A percentile compares a stretch with the other conserved stretches of the same genome.
phyloP scores from a whole-genome alignment of 2,113 vertebrate species.

The Ploceus nigricollis region DNA sequence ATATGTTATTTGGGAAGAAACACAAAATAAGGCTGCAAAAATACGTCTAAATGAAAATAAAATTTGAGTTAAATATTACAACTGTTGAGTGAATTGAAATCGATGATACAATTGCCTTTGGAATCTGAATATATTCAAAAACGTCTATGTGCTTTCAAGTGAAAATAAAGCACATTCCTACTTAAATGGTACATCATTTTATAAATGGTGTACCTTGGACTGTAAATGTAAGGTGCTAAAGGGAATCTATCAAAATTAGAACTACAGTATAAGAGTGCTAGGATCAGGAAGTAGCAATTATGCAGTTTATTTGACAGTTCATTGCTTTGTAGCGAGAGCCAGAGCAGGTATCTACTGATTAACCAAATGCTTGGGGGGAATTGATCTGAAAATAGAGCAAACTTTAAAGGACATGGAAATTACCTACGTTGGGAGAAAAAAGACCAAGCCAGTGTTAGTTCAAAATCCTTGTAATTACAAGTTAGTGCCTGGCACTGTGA shows the following conservation, averaged over 20 bases:
- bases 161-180: background rate
- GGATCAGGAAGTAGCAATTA: background rate
- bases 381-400: background rate
- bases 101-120: background rate
- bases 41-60: background rate
- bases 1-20: background rate
- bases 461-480: background rate
- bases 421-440: background rate
- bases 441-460: background rate
- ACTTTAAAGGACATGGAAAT: background rate
- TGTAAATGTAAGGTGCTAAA: background rate
- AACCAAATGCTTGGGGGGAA: background rate
- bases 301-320: background rate
- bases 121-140: background rate
- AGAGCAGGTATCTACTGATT: background rate
- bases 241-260: background rate
- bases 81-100: background rate
- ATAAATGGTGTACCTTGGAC: background rate
- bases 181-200: background rate
- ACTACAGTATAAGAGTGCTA: background rate
- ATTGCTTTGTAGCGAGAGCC: background rate
- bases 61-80: background rate
- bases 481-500: background rate
- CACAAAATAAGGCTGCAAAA: background rate
- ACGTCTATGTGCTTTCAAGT: background rate